Conservation (phyloP, 1,140 invertebrate genomes). For the Metopolophium dirhodum region DNA sequence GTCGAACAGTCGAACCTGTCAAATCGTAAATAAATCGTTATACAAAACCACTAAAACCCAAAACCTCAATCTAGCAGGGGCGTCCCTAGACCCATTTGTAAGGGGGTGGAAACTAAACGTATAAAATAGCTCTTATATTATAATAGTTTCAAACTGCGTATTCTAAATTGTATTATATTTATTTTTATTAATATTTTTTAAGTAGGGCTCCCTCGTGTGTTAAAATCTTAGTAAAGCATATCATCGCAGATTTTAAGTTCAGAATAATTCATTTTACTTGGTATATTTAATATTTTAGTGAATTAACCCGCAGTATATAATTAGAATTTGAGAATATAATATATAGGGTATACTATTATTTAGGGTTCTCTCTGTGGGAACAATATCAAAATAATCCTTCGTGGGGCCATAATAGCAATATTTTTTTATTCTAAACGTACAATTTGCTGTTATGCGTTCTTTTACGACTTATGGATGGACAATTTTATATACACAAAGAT, state of each 20-base stretch:
- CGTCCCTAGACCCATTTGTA: background rate
- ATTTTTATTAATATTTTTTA: background rate
- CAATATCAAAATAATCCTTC: no score
- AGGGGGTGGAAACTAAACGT: background rate
- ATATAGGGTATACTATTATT: no score
- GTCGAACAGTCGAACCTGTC: conserved; percentile 34
- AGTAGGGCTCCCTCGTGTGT: background rate
- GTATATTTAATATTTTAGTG: background rate
- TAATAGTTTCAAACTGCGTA: background rate
- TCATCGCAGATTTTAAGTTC: background rate
- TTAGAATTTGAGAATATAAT: no score
- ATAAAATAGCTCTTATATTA: background rate
- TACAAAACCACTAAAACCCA: no score
- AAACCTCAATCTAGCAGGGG: background rate
- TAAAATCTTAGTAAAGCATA: background rate
- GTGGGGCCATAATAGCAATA: background rate
- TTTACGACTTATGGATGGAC: background rate
- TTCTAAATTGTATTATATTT: background rate
- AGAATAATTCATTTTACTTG: background rate
- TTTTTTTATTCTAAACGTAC: background rate
- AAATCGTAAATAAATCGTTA: background rate
- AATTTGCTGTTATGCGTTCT: background rate
- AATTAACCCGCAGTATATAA: background rate
- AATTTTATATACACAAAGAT: background rate
- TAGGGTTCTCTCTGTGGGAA: no score